Evolutionary conservation across 2,888 invertebrate genomes (phyloP).

Genomic region (Mesopsocus fuscifrons): DNA sequence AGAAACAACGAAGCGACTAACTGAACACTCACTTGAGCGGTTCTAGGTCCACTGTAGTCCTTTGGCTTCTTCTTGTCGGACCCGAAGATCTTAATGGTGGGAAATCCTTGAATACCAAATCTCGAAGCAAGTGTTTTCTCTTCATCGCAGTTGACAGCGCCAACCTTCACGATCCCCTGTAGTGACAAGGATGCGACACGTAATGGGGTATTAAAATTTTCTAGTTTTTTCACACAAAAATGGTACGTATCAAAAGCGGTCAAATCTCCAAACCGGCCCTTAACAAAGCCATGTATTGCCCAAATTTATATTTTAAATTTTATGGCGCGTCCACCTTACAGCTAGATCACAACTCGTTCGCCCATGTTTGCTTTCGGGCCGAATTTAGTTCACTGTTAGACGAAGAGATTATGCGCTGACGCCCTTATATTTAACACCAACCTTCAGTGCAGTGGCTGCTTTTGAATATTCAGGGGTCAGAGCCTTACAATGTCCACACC

Average conservation of each 20-base stretch:
- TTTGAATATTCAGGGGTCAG: slow-evolving; percentile 88
- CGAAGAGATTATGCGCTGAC: too few species aligned
- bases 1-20: too few species aligned
- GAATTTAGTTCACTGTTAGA: too few species aligned
- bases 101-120: slow-evolving; percentile 79
- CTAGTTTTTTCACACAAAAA: not conserved
- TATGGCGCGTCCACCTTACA: too few species aligned
- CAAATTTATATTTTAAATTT: too few species aligned
- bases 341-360: too few species aligned
- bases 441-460: slow-evolving; percentile 80
- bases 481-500: slow-evolving; percentile 85
- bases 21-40: slow-evolving; percentile 56
- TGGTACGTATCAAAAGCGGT: not conserved
- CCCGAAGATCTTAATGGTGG: slow-evolving; percentile 89
- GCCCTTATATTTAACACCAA: too few species aligned
- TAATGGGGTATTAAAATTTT: slow-evolving; percentile 6
- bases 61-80: slow-evolving; percentile 61
- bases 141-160: slow-evolving; percentile 82
- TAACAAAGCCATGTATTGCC: too few species aligned
- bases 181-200: slow-evolving; percentile 17
- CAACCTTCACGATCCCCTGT: slow-evolving; percentile 82
- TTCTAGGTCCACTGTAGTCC: slow-evolving; percentile 69
- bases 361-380: too few species aligned
- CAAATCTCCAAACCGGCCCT: too few species aligned
- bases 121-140: slow-evolving; percentile 61